A percentile compares a stretch with the other conserved stretches of the same genome.
Evolutionary conservation across 2,113 vertebrate genomes (phyloP).

Genomic region (Pelecanoides urinatrix): DNA sequence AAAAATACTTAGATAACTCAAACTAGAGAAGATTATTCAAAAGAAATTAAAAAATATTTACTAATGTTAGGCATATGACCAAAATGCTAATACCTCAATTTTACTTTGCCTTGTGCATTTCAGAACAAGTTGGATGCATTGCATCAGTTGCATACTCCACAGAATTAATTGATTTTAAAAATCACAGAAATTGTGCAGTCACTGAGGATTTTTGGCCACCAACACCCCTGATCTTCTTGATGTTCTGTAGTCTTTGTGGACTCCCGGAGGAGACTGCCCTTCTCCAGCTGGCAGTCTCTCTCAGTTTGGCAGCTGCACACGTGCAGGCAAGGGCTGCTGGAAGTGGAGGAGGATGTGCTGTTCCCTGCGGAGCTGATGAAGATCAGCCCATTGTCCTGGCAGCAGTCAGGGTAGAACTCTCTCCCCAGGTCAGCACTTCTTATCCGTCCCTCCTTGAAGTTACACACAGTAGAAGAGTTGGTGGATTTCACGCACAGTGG

Average conservation of each 20-base stretch:
- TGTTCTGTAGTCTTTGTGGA: background rate
- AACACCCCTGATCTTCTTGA: background rate
- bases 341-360: background rate
- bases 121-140: background rate
- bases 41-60: background rate
- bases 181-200: background rate
- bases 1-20: background rate
- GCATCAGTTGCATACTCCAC: background rate
- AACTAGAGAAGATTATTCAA: background rate
- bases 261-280: background rate
- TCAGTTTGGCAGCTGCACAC: background rate
- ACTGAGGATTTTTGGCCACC: background rate
- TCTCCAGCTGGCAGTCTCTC: slow-evolving; percentile 6
- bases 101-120: background rate
- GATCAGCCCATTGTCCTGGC: slow-evolving; percentile 1
- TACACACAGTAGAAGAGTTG: background rate
- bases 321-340: background rate
- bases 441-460: background rate
- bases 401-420: background rate
- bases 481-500: background rate
- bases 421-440: background rate
- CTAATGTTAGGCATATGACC: background rate
- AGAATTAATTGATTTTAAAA: slow-evolving; percentile 13
- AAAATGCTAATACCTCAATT: background rate
- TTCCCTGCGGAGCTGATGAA: background rate